A percentile compares a stretch with the other conserved stretches of the same genome.
Conservation (phyloP, 1,140 invertebrate species). For the Coboldia fuscipes region DNA sequence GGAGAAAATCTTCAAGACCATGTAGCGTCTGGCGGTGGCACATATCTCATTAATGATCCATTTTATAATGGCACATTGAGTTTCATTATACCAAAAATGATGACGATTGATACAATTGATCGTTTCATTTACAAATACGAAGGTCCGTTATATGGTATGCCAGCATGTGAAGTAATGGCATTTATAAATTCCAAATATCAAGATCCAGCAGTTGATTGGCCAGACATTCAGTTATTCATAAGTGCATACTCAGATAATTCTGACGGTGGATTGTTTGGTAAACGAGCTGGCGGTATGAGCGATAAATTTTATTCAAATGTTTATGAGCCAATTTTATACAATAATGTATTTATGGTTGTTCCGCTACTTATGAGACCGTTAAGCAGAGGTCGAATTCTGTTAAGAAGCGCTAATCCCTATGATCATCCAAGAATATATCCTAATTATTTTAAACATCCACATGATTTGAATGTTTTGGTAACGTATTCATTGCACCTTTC, state of each 20-base stretch:
- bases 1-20: conserved; percentile 65
- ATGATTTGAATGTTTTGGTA: conserved; percentile 45
- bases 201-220: conserved; percentile 37
- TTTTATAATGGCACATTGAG: conserved; percentile 25
- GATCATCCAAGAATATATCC: conserved; percentile 58
- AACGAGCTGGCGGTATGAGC: conserved; percentile 37
- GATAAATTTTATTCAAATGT: conserved; percentile 41
- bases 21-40: conserved; percentile 36
- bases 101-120: conserved; percentile 26
- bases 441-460: conserved; percentile 49
- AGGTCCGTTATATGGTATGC: conserved; percentile 40
- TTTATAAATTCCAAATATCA: conserved; percentile 54
- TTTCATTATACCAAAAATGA: conserved; percentile 32
- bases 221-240: conserved; percentile 57
- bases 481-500: conserved; percentile 7
- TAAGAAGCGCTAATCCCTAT: conserved; percentile 39
- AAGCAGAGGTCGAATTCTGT: conserved; percentile 41
- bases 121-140: conserved; percentile 28
- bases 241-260: conserved; percentile 43
- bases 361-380: conserved; percentile 45
- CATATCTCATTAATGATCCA: conserved; percentile 28
- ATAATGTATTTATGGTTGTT: conserved; percentile 38
- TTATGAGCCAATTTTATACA: conserved; percentile 41
- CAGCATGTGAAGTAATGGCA: conserved; percentile 49
- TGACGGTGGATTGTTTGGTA: conserved; percentile 50